These are phyloP conservation scores for Heterotis niloticus DNA, from an alignment of 2,113 vertebrate genomes.

Conservation along the genomic window DNA sequence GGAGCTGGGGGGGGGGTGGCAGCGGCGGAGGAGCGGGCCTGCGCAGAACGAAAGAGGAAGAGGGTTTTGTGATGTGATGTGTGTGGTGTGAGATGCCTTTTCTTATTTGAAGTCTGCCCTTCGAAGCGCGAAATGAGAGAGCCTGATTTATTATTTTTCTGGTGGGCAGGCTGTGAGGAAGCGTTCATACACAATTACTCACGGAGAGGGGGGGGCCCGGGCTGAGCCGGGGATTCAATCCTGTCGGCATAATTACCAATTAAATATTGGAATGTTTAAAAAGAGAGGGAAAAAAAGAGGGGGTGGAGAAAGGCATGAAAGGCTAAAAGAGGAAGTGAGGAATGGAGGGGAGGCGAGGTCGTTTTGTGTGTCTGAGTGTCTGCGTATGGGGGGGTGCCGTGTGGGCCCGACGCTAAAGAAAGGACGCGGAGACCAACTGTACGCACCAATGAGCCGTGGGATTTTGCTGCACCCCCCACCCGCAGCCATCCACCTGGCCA, in stretches of 20 bases:
- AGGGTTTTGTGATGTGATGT: slow-evolving; percentile 26
- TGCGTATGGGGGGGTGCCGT: slow-evolving; percentile 29
- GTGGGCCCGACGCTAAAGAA: slow-evolving; percentile 28
- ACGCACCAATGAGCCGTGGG: slow-evolving; percentile 63
- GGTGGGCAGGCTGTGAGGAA: slow-evolving; percentile 69
- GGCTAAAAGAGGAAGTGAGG: slow-evolving; percentile 32
- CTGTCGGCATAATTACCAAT: slow-evolving; percentile 74
- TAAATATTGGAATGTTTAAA: slow-evolving; percentile 73
- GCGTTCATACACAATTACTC: slow-evolving; percentile 75
- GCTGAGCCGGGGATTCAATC: slow-evolving; percentile 60
- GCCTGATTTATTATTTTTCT: slow-evolving; percentile 79
- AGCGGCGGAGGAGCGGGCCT: slow-evolving; percentile 42
- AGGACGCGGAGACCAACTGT: slow-evolving; percentile 46
- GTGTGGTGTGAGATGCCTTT: slow-evolving; percentile 45
- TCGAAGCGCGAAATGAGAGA: slow-evolving; percentile 78
- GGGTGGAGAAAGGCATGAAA: slow-evolving; percentile 43
- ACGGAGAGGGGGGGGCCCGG: slow-evolving; percentile 39
- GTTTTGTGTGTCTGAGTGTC: slow-evolving; percentile 24
- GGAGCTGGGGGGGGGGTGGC: slow-evolving; percentile 32
- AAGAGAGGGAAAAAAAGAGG: slow-evolving; percentile 37
- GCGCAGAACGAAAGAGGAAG: slow-evolving; percentile 34
- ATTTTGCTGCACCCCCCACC: slow-evolving; percentile 50
- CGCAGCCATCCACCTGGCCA: slow-evolving; percentile 60
- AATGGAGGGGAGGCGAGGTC: slow-evolving; percentile 33
- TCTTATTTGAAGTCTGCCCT: slow-evolving; percentile 73